A percentile compares a stretch with the other conserved stretches of the same genome.
These are phyloP conservation scores for Bombus breviceps DNA, from an alignment of 1,140 invertebrate genomes.

Conservation along the genomic window DNA sequence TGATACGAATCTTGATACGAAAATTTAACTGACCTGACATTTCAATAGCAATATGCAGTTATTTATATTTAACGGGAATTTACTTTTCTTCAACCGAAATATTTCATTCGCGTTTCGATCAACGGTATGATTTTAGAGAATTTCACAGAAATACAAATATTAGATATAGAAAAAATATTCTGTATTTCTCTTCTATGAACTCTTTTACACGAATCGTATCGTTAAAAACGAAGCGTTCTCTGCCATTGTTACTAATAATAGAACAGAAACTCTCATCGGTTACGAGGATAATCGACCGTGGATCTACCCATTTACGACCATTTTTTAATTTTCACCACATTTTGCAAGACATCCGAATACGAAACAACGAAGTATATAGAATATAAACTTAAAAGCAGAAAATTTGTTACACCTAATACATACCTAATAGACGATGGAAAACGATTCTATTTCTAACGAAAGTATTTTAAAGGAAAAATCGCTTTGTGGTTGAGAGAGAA, in stretches of 20 bases:
- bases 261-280: too few species aligned
- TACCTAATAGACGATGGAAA: not conserved
- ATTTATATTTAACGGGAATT: not conserved
- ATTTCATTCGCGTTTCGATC: not conserved
- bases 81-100: not conserved
- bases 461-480: not conserved
- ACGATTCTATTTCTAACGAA: not conserved
- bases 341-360: too few species aligned
- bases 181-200: not conserved
- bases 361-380: too few species aligned
- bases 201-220: not conserved
- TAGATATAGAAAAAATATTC: not conserved
- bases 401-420: not conserved
- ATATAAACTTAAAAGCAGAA: not conserved
- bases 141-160: not conserved
- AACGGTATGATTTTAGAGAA: not conserved
- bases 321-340: too few species aligned
- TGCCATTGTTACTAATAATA: too few species aligned
- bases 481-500: accelerated
- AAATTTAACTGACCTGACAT: not conserved
- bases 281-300: too few species aligned
- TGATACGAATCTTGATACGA: constrained; percentile 6
- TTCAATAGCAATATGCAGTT: not conserved
- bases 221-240: too few species aligned
- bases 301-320: too few species aligned